Base-by-base conservation (phyloP, 2,888 invertebrate species). In the Tetheella fluctuosa region DNA sequence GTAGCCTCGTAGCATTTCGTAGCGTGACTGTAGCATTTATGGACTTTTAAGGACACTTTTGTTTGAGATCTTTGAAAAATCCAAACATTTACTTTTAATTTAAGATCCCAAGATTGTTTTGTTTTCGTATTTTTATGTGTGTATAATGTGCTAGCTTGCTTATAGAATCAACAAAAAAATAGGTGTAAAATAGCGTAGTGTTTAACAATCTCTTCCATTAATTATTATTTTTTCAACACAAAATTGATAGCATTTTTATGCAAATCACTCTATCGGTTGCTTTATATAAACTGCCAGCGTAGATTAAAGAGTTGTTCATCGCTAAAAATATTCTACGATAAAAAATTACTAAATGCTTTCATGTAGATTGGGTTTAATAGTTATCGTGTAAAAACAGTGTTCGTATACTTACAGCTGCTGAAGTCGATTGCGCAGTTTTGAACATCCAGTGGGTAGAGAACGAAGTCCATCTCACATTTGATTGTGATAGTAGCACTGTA, bases 381-480 rank as follows among this genome's bases (percentile, higher is more conserved):
- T 34, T 61, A 58, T 60, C 23, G 53, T 52, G n/a, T 25, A 58
- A 63, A 58, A 10, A 30, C 57, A 20, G 53, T 39, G 25, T 34
- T 42, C 54, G 57, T 7, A 63, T 82, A 94, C 94, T 94, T 88
- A 95, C 95, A 95, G 80, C 95, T 95, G 82, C 94, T 94, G 77
- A 95, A 95, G 81, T 95, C 95, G 74, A 95, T 94, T 61, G 93
- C 93, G 82, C 95, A 95, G 73, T 94, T 94, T 80, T 95, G 95
- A 52, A 95, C 94, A 77, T 95, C 95, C 71, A 95, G 80, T 20
- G 95, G 95, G 76, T 95, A 95, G 64, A 95, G 85, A 60, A 94
- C 94, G 81, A 95, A 95, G 80, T 95, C 94, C 95, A 95, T 95
- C 83, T 95, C 94, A 81, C 95, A 95, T 83, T 95, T 95, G 69